Percentiles rank a stretch among this genome's conserved stretches.
phyloP scores from a whole-genome alignment of 2,113 vertebrate genomes.

The Illadopsis cleaveri region DNA sequence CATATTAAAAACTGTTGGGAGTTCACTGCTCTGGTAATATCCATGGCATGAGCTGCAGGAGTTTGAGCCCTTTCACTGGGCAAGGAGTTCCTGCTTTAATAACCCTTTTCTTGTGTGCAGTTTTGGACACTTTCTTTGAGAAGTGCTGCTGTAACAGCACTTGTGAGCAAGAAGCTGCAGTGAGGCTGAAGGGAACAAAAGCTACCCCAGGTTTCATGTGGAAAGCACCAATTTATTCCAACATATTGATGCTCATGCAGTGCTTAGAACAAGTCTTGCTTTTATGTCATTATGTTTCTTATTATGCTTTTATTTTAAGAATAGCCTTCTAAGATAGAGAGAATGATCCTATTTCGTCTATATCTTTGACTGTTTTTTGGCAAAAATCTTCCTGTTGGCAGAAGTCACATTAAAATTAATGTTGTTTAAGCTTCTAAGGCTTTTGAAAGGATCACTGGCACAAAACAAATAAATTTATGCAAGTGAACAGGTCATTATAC shows the following conservation, averaged over 20 bases:
- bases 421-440: not conserved
- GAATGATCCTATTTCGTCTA: fast-evolving
- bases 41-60: not conserved
- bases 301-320: not conserved
- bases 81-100: not conserved
- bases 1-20: not conserved
- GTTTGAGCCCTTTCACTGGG: not conserved
- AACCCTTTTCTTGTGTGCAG: not conserved
- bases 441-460: not conserved
- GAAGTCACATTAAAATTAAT: not conserved
- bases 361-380: not conserved
- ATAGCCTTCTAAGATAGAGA: not conserved
- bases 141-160: not conserved
- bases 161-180: fast-evolving
- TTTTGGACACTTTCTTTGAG: not conserved
- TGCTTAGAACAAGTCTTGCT: not conserved
- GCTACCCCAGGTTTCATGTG: not conserved
- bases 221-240: not conserved
- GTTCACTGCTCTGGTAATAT: not conserved
- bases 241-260: not conserved
- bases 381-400: not conserved
- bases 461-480: constrained; percentile 46
- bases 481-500: not conserved
- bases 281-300: not conserved
- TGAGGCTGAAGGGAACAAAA: not conserved